These are phyloP conservation scores for Plotosus lineatus DNA, from an alignment of 2,113 vertebrate species.

Conservation along the genomic window DNA sequence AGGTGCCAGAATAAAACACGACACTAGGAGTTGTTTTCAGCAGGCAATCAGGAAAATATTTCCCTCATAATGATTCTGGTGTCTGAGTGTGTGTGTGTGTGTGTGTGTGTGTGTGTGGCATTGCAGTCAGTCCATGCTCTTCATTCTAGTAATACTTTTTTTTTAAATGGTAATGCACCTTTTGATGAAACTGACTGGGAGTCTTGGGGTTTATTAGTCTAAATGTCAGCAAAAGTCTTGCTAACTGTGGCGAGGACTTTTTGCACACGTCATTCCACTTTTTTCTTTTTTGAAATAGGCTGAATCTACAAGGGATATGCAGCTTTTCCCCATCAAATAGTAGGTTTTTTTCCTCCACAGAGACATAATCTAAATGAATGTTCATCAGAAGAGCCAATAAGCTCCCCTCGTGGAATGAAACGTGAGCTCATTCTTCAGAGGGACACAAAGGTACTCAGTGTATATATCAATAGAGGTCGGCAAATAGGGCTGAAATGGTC, in stretches of 20 bases:
- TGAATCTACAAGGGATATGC: conserved; percentile 1
- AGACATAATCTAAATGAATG: conserved; percentile 34
- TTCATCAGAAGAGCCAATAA: conserved; percentile 17
- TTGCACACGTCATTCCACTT: background rate
- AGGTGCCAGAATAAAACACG: background rate
- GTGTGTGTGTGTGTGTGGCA: background rate
- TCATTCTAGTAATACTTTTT: background rate
- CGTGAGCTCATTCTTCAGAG: conserved; percentile 41
- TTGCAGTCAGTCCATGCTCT: background rate
- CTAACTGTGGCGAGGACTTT: background rate
- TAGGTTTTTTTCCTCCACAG: conserved; percentile 28
- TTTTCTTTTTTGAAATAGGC: background rate
- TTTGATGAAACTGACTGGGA: conserved; percentile 10
- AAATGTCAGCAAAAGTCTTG: conserved; percentile 25
- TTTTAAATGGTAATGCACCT: background rate
- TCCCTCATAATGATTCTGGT: conserved; percentile 17
- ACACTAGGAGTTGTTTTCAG: conserved; percentile 8
- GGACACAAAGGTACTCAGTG: conserved; percentile 32
- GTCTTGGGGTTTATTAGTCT: conserved; percentile 17
- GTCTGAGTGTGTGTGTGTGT: too few species aligned
- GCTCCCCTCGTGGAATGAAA: conserved; percentile 1
- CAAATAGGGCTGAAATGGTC: conserved; percentile 50
- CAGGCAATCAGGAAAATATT: conserved; percentile 1
- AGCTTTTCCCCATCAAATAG: background rate
- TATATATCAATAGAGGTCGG: conserved; percentile 45